phyloP scores from a whole-genome alignment of 2,797 vertebrate species.

The Malurus splendens region DNA sequence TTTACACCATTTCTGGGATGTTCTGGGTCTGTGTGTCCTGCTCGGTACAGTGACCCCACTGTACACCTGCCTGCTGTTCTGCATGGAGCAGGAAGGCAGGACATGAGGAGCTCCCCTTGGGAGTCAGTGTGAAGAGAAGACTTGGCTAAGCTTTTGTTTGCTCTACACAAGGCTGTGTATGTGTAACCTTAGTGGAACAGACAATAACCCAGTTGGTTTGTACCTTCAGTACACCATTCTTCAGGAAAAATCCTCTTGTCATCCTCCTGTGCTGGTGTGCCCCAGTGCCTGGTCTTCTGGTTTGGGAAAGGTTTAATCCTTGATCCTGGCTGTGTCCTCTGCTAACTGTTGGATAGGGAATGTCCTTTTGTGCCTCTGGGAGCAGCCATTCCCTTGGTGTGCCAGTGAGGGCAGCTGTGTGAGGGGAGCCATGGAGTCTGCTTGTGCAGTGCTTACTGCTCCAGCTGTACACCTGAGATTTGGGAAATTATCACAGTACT shows the following conservation, averaged over 20 bases:
- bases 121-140: neutral
- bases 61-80: neutral
- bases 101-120: neutral
- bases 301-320: neutral
- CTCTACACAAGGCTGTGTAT: accelerated
- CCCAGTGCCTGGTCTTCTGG: neutral
- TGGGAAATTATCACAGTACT: neutral
- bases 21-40: neutral
- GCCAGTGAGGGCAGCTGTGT: neutral
- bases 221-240: neutral
- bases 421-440: neutral
- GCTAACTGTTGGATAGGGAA: neutral
- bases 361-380: neutral
- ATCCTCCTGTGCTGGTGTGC: neutral
- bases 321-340: neutral
- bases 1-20: neutral
- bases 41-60: neutral
- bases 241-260: neutral
- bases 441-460: neutral
- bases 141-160: neutral
- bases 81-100: neutral
- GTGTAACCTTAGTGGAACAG: neutral
- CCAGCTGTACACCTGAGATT: neutral
- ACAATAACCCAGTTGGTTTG: neutral
- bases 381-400: neutral